Evolutionary conservation across 2,797 vertebrate species (phyloP).

Genomic region (Bradypodion ventrale): DNA sequence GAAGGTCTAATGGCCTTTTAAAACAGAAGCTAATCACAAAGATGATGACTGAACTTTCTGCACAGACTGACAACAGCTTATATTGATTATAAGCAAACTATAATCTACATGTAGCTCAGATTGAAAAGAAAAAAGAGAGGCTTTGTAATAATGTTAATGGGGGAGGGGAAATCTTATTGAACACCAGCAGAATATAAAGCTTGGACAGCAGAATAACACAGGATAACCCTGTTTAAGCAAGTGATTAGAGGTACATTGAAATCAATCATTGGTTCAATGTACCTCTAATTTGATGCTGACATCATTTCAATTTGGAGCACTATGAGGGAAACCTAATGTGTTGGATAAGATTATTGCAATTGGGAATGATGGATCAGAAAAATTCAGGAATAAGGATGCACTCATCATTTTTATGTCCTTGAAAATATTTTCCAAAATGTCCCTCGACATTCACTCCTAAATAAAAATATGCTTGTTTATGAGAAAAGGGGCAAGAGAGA

Average conservation of each 20-base stretch:
- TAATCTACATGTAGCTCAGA: slow-evolving; percentile 44
- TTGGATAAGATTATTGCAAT: slow-evolving; percentile 37
- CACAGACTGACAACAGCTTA: slow-evolving; percentile 41
- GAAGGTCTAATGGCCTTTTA: slow-evolving; percentile 59
- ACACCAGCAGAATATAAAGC: too few relatives aligned
- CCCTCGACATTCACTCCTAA: neutral
- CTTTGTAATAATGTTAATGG: slow-evolving; percentile 60
- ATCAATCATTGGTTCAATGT: slow-evolving; percentile 40
- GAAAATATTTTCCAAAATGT: slow-evolving; percentile 5
- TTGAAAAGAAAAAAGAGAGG: slow-evolving; percentile 60
- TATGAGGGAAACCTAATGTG: slow-evolving; percentile 11
- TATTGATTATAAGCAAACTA: slow-evolving; percentile 49
- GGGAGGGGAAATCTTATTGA: too few relatives aligned
- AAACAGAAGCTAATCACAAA: slow-evolving; percentile 60
- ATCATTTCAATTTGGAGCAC: slow-evolving; percentile 38
- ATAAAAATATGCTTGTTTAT: neutral
- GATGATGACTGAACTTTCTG: slow-evolving; percentile 59
- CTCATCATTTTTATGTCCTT: slow-evolving; percentile 12
- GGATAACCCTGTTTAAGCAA: too few relatives aligned
- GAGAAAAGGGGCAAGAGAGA: fast-evolving
- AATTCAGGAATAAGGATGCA: neutral
- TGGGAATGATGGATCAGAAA: slow-evolving; percentile 39
- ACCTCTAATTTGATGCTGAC: slow-evolving; percentile 38
- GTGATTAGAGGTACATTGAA: too few relatives aligned
- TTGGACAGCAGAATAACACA: too few relatives aligned